Evolutionary conservation across 2,888 invertebrate genomes (phyloP).

Genomic region (Agrochola lychnidis): DNA sequence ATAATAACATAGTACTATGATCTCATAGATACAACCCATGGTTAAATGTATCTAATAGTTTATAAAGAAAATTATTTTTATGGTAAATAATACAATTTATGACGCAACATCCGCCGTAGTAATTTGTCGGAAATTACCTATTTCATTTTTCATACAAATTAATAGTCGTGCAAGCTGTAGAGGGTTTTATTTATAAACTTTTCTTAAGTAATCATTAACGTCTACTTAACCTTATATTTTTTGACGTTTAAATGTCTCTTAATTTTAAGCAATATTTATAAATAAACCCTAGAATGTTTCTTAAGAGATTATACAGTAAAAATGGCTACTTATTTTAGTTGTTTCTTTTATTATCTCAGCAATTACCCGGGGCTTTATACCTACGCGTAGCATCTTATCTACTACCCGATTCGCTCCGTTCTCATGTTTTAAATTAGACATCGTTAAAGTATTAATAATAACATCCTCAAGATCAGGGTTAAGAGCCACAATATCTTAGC

Average conservation of each 20-base stretch:
- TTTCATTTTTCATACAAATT: slow-evolving; percentile 5
- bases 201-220: no score
- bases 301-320: slow-evolving; percentile 1
- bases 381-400: not conserved
- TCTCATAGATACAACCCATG: slow-evolving; percentile 20
- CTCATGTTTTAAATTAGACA: not conserved
- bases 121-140: slow-evolving; percentile 8
- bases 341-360: not conserved
- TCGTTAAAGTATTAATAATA: not conserved
- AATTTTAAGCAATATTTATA: not conserved
- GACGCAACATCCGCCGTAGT: slow-evolving; percentile 38
- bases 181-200: slow-evolving; percentile 3
- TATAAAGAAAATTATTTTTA: slow-evolving; percentile 2
- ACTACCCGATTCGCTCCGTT: not conserved
- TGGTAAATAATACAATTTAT: not conserved
- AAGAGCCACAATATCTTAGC: slow-evolving; percentile 2
- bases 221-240: not conserved
- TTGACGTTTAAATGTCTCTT: not conserved
- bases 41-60: slow-evolving; percentile 13
- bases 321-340: not conserved
- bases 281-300: slow-evolving; percentile 7
- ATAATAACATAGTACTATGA: slow-evolving; percentile 16
- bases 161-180: slow-evolving; percentile 16
- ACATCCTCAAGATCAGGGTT: not conserved
- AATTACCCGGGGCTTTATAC: not conserved